These are phyloP conservation scores for Lamellibrachia luymesi DNA, from an alignment of 1,140 invertebrate genomes.

Conservation along the genomic window DNA sequence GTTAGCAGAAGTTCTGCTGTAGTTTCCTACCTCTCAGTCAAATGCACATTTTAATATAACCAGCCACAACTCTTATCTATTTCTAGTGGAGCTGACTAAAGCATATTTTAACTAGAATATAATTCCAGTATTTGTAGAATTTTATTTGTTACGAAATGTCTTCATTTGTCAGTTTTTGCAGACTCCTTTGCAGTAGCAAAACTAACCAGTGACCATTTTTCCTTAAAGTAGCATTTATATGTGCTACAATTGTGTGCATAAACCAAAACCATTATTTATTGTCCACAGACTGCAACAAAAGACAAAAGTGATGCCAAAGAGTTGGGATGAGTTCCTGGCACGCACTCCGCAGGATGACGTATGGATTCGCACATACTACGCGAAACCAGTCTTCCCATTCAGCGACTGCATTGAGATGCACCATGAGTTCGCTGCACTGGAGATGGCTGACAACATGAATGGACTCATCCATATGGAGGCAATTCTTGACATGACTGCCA, in stretches of 20 bases:
- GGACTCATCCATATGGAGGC: conserved; percentile 21
- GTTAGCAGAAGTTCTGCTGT: too few relatives aligned
- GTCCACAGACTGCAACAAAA: neutral
- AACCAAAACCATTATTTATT: neutral
- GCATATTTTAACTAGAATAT: neutral
- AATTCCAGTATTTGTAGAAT: neutral
- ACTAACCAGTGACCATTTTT: neutral
- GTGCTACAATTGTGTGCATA: neutral
- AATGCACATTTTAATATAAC: neutral
- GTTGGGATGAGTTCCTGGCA: conserved; percentile 15
- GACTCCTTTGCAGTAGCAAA: neutral
- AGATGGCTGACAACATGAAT: conserved; percentile 25
- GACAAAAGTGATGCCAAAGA: conserved; percentile 14
- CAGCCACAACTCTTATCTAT: neutral
- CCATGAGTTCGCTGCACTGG: conserved; percentile 22
- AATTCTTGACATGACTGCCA: conserved; percentile 22
- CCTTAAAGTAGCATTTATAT: neutral
- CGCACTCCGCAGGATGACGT: conserved; percentile 22
- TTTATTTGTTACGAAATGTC: neutral
- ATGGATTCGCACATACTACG: conserved; percentile 26
- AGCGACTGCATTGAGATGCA: conserved; percentile 18
- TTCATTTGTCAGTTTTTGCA: neutral
- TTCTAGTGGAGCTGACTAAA: neutral
- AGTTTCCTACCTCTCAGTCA: too few relatives aligned
- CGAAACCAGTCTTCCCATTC: conserved; percentile 1